Base-by-base conservation (phyloP, 2,797 vertebrate species). In the Neosalanx taihuensis region DNA sequence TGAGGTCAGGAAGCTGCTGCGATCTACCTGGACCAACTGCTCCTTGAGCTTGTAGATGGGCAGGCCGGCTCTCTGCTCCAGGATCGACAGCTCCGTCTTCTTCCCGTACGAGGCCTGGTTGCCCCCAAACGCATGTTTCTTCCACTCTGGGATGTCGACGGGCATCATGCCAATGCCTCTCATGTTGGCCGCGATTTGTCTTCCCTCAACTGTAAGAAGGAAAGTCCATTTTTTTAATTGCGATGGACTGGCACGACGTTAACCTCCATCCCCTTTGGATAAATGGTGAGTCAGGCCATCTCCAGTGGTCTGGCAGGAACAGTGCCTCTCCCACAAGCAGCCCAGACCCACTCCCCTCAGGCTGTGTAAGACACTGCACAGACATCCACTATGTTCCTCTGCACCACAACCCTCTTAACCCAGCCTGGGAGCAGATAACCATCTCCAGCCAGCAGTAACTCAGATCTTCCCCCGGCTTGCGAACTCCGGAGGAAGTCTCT, bases 181-280 rank as follows among this genome's bases (percentile, higher is more conserved):
- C 97, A 99, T 99, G 88, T 99, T 99, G 73, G 97, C 98, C 12
- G 98, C 98, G 63, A 99, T 99, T 92, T 99, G 97, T 76, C 97
- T 92, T 20, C 98, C 98, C 46, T 99, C 98, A 72, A 81, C 97
- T 99, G 79, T 0, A 37, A 17, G 51, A 6, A 49, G 73, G 35
- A 65, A 62, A 68, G 67, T 66, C 67, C 13, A 67, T 18, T 30
- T 26, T 26, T 31, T 82, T 63, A 33, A 67, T 63, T 49, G 74
- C 57, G 30, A 76, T 7, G 2, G 31, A 20, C 15, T n/a, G 17
- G 15, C 17, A 31, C 12, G 6, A 30, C 26, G 26, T 29, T 53
- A 60, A 30, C 26, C 58, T 12, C 20, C 58, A 23, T 60, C 26
- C 58, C 33, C 56, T 23, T 69, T n/a, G 17, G 20, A 67, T 66